Percentiles rank a stretch among this genome's conserved stretches.
These are phyloP conservation scores for Sebastes umbrosus DNA, from an alignment of 2,797 vertebrate genomes.

Conservation along the genomic window DNA sequence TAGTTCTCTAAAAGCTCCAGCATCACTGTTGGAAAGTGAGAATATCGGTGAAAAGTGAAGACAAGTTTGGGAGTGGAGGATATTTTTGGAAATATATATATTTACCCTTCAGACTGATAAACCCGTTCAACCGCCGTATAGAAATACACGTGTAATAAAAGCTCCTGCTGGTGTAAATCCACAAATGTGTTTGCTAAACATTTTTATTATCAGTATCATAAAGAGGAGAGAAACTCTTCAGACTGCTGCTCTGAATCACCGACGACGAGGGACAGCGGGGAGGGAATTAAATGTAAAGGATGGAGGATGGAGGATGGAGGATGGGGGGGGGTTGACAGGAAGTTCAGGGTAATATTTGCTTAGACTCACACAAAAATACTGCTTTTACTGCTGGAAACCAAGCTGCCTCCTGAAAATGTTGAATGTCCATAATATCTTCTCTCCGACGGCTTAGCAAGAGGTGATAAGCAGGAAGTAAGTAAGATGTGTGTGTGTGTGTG, in stretches of 20 bases:
- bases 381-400: slow-evolving; percentile 49
- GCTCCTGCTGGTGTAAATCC: not conserved
- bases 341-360: slow-evolving; percentile 58
- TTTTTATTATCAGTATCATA: not conserved
- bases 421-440: slow-evolving; percentile 57
- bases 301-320: too few species aligned
- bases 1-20: too few species aligned
- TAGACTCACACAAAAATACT: slow-evolving; percentile 49
- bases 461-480: slow-evolving; percentile 42
- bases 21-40: too few species aligned
- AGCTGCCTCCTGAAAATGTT: slow-evolving; percentile 47
- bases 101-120: not conserved
- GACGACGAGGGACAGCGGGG: not conserved
- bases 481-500: slow-evolving; percentile 15
- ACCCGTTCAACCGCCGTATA: not conserved
- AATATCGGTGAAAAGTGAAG: not conserved
- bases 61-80: not conserved
- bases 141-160: not conserved
- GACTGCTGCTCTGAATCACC: not conserved
- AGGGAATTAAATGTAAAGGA: not conserved
- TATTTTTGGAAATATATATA: not conserved
- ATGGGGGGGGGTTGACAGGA: slow-evolving; percentile 21
- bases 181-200: slow-evolving; percentile 7
- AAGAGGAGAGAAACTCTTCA: not conserved
- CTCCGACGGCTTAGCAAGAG: slow-evolving; percentile 26